These are phyloP conservation scores for Protonibea diacanthus DNA, from an alignment of 2,797 vertebrate species.

Conservation along the genomic window DNA sequence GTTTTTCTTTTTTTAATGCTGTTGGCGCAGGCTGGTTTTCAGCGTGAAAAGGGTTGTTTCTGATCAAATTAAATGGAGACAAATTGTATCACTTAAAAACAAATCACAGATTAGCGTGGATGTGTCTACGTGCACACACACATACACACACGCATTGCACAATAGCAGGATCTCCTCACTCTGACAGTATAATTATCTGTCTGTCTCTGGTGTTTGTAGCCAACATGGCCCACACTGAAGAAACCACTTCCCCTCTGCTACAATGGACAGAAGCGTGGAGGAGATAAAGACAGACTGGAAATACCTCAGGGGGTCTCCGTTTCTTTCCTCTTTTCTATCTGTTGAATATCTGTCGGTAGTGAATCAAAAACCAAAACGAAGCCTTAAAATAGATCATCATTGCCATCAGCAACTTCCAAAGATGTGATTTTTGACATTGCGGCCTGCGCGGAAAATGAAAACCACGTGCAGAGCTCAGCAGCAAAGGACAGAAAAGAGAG, in stretches of 20 bases:
- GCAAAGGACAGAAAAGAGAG: background rate
- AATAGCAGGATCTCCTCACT: conserved; percentile 40
- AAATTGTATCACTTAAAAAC: conserved; percentile 24
- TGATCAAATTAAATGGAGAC: conserved; percentile 26
- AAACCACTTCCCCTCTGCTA: conserved; percentile 65
- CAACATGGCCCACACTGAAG: conserved; percentile 47
- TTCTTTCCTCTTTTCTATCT: conserved; percentile 10
- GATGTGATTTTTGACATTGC: conserved; percentile 55
- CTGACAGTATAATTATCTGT: conserved; percentile 59
- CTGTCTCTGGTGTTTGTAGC: conserved; percentile 51
- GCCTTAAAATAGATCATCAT: conserved; percentile 43
- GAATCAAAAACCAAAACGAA: conserved; percentile 25
- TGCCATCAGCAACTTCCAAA: conserved; percentile 21
- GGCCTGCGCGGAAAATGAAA: conserved; percentile 51
- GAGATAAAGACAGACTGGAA: conserved; percentile 50
- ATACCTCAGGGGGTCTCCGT: conserved; percentile 42
- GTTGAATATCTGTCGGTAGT: conserved; percentile 37
- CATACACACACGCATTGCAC: conserved; percentile 14
- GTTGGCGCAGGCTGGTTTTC: background rate
- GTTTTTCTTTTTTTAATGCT: background rate
- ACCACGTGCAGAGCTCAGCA: conserved; percentile 48
- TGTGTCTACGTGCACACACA: conserved; percentile 9
- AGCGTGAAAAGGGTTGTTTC: conserved; percentile 25
- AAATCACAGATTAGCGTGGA: conserved; percentile 13
- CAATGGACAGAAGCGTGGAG: conserved; percentile 62